Percentiles rank a stretch among this genome's conserved stretches.
Conservation (phyloP, 2,797 vertebrate genomes). For the Gymnopithys bicolor region DNA sequence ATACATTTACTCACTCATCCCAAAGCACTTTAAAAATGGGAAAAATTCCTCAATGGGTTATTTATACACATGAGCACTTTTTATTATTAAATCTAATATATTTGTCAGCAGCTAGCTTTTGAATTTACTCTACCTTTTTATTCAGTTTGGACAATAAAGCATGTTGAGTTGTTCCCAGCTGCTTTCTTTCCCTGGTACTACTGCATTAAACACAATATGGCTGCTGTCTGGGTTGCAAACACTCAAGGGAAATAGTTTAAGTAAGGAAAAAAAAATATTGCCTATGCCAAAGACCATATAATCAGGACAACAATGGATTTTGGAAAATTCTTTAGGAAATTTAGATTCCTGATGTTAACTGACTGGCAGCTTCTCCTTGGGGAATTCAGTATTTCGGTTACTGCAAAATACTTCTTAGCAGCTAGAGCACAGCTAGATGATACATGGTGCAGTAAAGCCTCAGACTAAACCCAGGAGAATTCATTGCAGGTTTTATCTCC, state of each 20-base stretch:
- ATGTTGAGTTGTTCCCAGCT: slow-evolving; percentile 15
- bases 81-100: slow-evolving; percentile 37
- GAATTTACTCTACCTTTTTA: slow-evolving; percentile 50
- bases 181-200: slow-evolving; percentile 41
- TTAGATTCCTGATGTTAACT: not conserved
- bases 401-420: not conserved
- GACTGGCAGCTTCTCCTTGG: not conserved
- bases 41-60: not conserved
- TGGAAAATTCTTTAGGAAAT: slow-evolving; percentile 25
- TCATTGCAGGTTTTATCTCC: slow-evolving; percentile 9
- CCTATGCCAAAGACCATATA: not conserved
- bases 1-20: not conserved
- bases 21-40: not conserved
- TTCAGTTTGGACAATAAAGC: slow-evolving; percentile 45
- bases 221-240: slow-evolving; percentile 36
- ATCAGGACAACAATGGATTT: not conserved
- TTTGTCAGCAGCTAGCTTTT: slow-evolving; percentile 30
- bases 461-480: slow-evolving; percentile 40
- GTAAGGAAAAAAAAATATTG: slow-evolving; percentile 15
- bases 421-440: not conserved
- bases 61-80: slow-evolving; percentile 6
- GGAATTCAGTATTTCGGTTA: not conserved
- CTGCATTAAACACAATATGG: slow-evolving; percentile 53
- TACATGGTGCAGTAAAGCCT: not conserved
- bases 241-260: slow-evolving; percentile 35